Base-by-base conservation (phyloP, 2,797 vertebrate species). In the Phoeniculus purpureus region DNA sequence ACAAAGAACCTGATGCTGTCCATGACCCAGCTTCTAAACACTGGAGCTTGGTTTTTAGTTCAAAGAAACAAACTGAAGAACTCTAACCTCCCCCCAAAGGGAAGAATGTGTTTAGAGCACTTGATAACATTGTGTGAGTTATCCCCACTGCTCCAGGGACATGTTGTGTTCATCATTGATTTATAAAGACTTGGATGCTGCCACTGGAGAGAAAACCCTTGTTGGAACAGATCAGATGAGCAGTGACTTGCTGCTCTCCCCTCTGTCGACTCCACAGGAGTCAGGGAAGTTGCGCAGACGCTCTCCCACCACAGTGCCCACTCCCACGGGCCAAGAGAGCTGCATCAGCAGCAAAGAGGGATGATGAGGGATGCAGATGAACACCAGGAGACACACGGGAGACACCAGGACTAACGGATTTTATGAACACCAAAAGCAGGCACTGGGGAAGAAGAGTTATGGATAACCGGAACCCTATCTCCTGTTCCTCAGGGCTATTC, bases 221-320 rank as follows among this genome's bases (percentile, higher is more conserved):
- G 51, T 21, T 15, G 6, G 51, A 22, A 19, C 1, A 2, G 29
- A 50, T 55, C 2, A 79, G 32, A 43, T 0, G 1, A 68, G 14
- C 2, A 0, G 17, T 4, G 2, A 47, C 14, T 40, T 2, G 1
- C 18, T 58, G 10, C 22, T 50, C 19, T 40, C 11, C n/a, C 66
- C 23, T 0, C 1, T 17, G 31, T 37, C 1, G 0, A 14, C 23
- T 7, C 34, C 48, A 10, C 1, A 1, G 8, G 58, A 26, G 27
- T 52, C 3, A 6, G 71, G 15, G 71, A 7, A 2, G 2, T 65
- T 4, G 1, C 3, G 2, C 29, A 45, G 56, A 21, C 1, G 1
- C 34, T 51, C 54, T 67, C 68, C 54, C 23, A 3, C 34, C 26
- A 1, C 62, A 29, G 85, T 0, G 0, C 76, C 64, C 81, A 51